Percentiles rank a stretch among this genome's conserved stretches.
Evolutionary conservation across 2,797 vertebrate genomes (phyloP).

Genomic region (Sternarchorhynchus goeldii): DNA sequence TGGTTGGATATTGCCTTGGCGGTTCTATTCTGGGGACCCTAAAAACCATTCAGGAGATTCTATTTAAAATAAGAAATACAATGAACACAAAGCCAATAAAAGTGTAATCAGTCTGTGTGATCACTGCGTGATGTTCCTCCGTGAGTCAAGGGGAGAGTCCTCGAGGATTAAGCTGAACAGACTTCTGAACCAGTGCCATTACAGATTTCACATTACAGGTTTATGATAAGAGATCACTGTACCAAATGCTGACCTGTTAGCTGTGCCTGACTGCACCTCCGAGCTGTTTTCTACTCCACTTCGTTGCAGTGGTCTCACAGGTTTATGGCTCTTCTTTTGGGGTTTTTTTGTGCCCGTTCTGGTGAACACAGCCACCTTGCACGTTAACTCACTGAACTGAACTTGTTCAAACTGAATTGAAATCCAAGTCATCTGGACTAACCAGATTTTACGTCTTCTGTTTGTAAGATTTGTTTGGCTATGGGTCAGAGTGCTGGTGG

Average conservation of each 20-base stretch:
- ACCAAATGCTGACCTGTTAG: conserved; percentile 20
- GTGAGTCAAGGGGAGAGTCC: not conserved
- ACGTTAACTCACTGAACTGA: not conserved
- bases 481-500: not conserved
- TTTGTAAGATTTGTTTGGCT: not conserved
- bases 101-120: not conserved
- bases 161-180: conserved; percentile 9
- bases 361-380: not conserved
- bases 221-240: conserved; percentile 27
- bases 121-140: not conserved
- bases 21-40: not conserved
- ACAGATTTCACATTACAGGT: conserved; percentile 20
- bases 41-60: not conserved
- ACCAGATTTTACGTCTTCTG: not conserved
- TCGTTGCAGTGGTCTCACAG: not conserved
- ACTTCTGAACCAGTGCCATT: conserved; percentile 11
- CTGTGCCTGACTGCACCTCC: not conserved
- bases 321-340: not conserved
- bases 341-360: not conserved
- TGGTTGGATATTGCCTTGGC: not conserved
- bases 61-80: too few relatives aligned
- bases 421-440: not conserved
- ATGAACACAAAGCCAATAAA: not conserved
- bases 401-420: not conserved
- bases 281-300: not conserved